Evolutionary conservation across 2,797 vertebrate species (phyloP).

Genomic region (Gouania willdenowi): DNA sequence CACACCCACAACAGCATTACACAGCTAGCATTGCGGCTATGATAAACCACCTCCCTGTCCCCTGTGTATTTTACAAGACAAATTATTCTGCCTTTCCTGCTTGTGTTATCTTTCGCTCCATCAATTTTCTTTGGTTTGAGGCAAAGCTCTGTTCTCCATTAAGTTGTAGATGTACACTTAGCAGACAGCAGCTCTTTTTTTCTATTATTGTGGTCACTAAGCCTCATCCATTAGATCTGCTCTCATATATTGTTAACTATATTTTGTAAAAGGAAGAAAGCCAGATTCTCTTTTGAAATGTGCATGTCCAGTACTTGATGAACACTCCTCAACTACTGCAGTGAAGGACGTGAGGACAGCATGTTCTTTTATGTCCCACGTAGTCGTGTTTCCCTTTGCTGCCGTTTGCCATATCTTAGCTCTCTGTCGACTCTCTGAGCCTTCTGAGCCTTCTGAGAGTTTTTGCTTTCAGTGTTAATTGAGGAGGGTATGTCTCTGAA

Average conservation of each 20-base stretch:
- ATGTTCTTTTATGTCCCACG: background rate
- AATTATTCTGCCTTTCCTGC: background rate
- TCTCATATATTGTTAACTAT: slow-evolving; percentile 2
- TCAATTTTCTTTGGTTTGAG: slow-evolving; percentile 5
- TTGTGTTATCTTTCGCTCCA: background rate
- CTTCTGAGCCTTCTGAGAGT: slow-evolving; percentile 4
- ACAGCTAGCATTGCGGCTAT: too few relatives aligned
- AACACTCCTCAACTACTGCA: background rate
- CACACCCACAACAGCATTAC: too few relatives aligned
- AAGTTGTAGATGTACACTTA: slow-evolving; percentile 6
- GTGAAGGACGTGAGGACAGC: background rate
- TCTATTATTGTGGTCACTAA: slow-evolving; percentile 22
- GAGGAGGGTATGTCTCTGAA: slow-evolving; percentile 22
- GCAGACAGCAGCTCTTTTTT: background rate
- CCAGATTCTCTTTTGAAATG: too few relatives aligned
- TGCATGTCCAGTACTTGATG: too few relatives aligned
- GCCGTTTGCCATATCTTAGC: background rate
- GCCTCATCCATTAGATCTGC: slow-evolving; percentile 23
- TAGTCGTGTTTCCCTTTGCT: background rate
- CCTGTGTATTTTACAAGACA: too few relatives aligned
- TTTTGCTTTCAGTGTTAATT: slow-evolving; percentile 25
- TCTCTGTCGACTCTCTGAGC: too few relatives aligned
- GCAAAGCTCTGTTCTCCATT: slow-evolving; percentile 2
- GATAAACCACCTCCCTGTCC: too few relatives aligned
- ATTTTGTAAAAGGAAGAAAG: background rate